Conservation (phyloP, 2,888 invertebrate species). For the Andrena hattorfiana region DNA sequence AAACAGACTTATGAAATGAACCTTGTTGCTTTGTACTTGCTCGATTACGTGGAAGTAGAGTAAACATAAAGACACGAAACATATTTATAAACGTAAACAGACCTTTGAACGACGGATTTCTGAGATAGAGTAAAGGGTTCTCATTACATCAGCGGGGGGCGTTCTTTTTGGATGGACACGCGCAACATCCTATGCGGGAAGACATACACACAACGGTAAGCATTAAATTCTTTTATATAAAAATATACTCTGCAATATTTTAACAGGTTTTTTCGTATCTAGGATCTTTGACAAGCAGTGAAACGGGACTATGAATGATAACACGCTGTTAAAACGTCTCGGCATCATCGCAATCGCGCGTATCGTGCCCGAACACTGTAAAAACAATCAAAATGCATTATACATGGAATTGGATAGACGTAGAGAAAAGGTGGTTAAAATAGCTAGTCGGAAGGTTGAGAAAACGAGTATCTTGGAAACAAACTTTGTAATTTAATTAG, state of each 20-base stretch:
- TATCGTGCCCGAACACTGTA: slow-evolving; percentile 95
- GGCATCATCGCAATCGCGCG: slow-evolving; percentile 94
- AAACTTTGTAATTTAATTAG: not conserved
- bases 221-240: slow-evolving; percentile 65
- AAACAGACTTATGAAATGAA: slow-evolving; percentile 20
- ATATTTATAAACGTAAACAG: slow-evolving; percentile 20
- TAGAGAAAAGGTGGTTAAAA: slow-evolving; percentile 15
- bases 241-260: slow-evolving; percentile 73
- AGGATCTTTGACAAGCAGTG: slow-evolving; percentile 62
- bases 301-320: slow-evolving; percentile 49
- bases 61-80: slow-evolving; percentile 37
- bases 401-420: slow-evolving; percentile 7
- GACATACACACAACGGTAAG: slow-evolving; percentile 58
- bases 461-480: not conserved
- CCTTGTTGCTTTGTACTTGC: slow-evolving; percentile 50
- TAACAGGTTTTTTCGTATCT: slow-evolving; percentile 64
- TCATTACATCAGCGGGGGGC: slow-evolving; percentile 17
- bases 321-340: slow-evolving; percentile 89
- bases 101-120: slow-evolving; percentile 33
- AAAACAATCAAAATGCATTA: slow-evolving; percentile 76
- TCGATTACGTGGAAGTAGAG: slow-evolving; percentile 44
- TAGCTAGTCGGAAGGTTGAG: slow-evolving; percentile 4
- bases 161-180: slow-evolving; percentile 23
- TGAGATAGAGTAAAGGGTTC: slow-evolving; percentile 39
- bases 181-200: slow-evolving; percentile 57